phyloP scores from a whole-genome alignment of 2,888 invertebrate genomes.

The Xanthia togata region DNA sequence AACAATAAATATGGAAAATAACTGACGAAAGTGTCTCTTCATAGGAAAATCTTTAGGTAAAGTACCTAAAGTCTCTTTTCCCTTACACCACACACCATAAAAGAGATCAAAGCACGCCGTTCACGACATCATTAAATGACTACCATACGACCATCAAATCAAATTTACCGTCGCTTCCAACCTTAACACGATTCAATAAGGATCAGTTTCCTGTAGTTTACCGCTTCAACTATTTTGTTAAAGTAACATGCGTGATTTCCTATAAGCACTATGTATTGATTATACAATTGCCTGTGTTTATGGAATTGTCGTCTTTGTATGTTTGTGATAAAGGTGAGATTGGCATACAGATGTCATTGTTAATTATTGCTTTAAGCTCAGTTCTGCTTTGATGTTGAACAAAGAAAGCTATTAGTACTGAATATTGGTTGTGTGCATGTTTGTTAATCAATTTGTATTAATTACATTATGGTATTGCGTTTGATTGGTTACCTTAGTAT shows the following conservation, averaged over 20 bases:
- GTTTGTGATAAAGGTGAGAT: conserved; percentile 44
- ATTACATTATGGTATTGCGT: conserved; percentile 51
- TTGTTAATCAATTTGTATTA: conserved; percentile 66
- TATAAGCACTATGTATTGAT: conserved; percentile 71
- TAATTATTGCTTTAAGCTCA: conserved; percentile 69
- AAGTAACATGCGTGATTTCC: conserved; percentile 75
- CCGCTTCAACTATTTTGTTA: conserved; percentile 51
- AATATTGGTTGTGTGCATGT: conserved; percentile 50
- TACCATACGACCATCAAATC: conserved; percentile 74
- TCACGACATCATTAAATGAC: conserved; percentile 85
- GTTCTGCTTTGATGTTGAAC: conserved; percentile 65
- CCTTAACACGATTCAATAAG: conserved; percentile 52
- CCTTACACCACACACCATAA: conserved; percentile 71
- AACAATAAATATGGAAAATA: neutral
- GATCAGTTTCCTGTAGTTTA: conserved; percentile 38
- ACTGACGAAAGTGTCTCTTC: neutral
- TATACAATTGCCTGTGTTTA: conserved; percentile 60
- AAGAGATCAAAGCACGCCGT: conserved; percentile 83
- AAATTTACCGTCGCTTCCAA: conserved; percentile 43
- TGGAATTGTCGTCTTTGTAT: conserved; percentile 62
- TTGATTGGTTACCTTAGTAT: conserved; percentile 30
- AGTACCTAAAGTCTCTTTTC: conserved; percentile 5
- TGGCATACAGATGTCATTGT: conserved; percentile 45
- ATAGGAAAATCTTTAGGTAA: neutral
- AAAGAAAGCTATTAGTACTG: conserved; percentile 61